Base-by-base conservation (phyloP, 35 echinoderm and acorn worm species). In the Acanthaster planci region DNA sequence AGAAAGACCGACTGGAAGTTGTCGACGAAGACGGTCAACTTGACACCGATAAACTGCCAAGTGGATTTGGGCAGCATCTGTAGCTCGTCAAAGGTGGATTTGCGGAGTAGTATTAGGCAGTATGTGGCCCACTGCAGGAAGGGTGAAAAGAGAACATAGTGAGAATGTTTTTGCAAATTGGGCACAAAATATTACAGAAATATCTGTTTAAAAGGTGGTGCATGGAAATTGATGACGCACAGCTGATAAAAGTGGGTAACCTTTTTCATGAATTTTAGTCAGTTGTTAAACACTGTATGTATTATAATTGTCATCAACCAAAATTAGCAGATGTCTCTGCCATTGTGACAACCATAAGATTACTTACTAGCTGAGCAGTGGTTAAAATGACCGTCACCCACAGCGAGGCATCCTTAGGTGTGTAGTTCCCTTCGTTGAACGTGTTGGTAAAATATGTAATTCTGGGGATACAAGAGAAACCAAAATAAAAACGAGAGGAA, bases 91-190 rank as follows among this genome's bases (percentile, higher is more conserved):
- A 17, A 27, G 58, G 83, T 85, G 7, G 39, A 23, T 68, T 39
- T 85, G 38, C 56, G 56, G 58, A 85, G 83, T 30, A 85, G 60
- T 26, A 14, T 16, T 36, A 85, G 23, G 31, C 83, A 68, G 60
- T 40, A 85, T 8, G 72, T 85, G 31, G 83, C 83, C 35, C 55
- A 72, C 83, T 85, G 83, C 12, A 7, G n/a, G 51, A 59, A 83
- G 7, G 38, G 7, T 6, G 37, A 31, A 40, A 78, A 38, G 19
- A 38, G 23, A 7, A n/a, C 39, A 51, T 5, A 0, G 21, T 35
- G 12, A 47, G 21, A 17, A 15, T 14, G 40, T 23, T 10, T 5
- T 8, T 9, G 0, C 3, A 31, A 38, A 19, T 38, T 42, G 32
- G 32, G 32, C 3, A 6, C 3, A 18, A 6, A 78, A 5, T 38